Evolutionary conservation across 2,113 vertebrate genomes (phyloP).

Genomic region (Paramisgurnus dabryanus): DNA sequence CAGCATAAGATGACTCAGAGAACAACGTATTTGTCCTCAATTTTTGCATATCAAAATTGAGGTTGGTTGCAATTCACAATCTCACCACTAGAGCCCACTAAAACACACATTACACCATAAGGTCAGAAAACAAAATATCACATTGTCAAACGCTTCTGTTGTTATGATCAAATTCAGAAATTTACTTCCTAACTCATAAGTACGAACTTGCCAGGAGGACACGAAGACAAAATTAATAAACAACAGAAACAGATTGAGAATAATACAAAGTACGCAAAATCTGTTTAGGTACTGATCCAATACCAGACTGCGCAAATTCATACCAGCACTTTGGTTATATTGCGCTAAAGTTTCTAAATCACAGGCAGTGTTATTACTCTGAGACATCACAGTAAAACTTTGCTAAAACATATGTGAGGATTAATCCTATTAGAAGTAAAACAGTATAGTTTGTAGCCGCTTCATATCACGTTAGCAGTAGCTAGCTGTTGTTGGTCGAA

Average conservation of each 20-base stretch:
- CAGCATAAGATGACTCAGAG: too few species aligned
- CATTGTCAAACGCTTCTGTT: background rate
- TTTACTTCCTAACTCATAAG: background rate
- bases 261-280: background rate
- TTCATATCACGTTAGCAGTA: background rate
- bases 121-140: too few species aligned
- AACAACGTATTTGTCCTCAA: too few species aligned
- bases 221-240: background rate
- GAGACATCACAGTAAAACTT: background rate
- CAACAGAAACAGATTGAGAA: background rate
- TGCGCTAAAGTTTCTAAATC: background rate
- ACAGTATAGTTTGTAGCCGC: background rate
- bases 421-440: background rate
- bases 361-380: background rate
- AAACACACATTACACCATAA: too few species aligned
- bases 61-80: too few species aligned
- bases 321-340: background rate
- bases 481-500: background rate
- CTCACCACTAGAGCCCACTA: too few species aligned
- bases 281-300: background rate
- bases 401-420: background rate
- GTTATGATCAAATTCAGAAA: background rate
- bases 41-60: too few species aligned
- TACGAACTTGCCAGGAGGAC: background rate
- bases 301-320: conserved; percentile 4